Conservation (phyloP, 2,113 vertebrate genomes). For the Myocastor coypus region DNA sequence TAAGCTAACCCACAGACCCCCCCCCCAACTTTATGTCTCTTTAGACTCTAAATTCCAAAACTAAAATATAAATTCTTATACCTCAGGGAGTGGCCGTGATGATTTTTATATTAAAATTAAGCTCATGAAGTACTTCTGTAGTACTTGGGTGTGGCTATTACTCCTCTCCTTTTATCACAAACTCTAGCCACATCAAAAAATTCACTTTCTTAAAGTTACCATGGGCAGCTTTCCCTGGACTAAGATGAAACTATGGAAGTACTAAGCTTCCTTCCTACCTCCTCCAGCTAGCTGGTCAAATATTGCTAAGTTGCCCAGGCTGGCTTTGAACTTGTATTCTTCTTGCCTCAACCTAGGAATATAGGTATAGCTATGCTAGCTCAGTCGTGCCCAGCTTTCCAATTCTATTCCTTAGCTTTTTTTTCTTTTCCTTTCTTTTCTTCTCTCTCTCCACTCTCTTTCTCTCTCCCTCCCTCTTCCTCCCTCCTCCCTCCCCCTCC, state of each 20-base stretch:
- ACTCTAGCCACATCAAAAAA: conserved; percentile 9
- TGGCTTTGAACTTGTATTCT: neutral
- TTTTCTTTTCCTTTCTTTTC: too few species aligned
- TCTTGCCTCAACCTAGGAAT: neutral
- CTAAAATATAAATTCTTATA: neutral
- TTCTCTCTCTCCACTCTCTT: too few species aligned
- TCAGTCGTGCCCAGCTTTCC: neutral
- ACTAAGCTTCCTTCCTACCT: neutral
- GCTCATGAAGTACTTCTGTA: neutral
- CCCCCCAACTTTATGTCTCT: neutral
- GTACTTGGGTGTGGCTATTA: neutral
- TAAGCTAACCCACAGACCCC: too few species aligned
- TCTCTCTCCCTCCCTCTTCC: too few species aligned
- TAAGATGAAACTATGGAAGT: too few species aligned
- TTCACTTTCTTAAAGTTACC: neutral
- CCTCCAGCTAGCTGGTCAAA: neutral
- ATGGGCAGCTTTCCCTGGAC: neutral
- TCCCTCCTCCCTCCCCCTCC: too few species aligned
- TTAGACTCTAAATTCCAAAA: neutral
- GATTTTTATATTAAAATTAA: neutral
- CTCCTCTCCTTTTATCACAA: neutral
- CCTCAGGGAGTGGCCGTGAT: neutral
- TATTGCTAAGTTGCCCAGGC: neutral
- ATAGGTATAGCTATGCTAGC: neutral
- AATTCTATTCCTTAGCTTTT: neutral